Conservation (phyloP, 2,113 vertebrate genomes). For the Pterocles burchelli region DNA sequence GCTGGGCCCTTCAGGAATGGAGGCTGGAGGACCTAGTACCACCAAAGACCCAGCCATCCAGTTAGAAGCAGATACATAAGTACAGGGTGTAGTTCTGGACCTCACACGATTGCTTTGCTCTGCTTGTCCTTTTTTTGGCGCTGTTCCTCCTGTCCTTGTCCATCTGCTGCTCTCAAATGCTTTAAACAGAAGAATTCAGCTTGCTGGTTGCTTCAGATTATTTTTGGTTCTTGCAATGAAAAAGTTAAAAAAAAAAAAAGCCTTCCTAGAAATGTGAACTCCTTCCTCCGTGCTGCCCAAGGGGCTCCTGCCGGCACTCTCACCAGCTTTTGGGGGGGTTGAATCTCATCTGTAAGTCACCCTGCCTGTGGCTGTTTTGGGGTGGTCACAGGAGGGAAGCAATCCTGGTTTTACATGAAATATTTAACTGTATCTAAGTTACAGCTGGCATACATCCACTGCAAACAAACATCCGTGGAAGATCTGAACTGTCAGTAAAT, state of each 20-base stretch:
- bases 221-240: background rate
- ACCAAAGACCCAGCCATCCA: background rate
- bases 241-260: background rate
- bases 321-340: fast-evolving
- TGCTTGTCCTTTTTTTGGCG: background rate
- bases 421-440: slow-evolving; percentile 48
- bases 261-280: background rate
- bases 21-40: background rate
- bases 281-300: background rate
- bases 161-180: background rate
- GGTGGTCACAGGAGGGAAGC: slow-evolving; percentile 5
- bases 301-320: background rate
- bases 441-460: slow-evolving; percentile 35
- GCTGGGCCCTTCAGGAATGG: background rate
- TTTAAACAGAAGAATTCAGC: background rate
- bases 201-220: background rate
- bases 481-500: slow-evolving; percentile 15
- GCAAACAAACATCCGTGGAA: slow-evolving; percentile 43
- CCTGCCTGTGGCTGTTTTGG: slow-evolving; percentile 1
- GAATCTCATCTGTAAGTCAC: background rate
- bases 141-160: background rate
- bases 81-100: background rate
- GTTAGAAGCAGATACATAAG: background rate
- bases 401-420: slow-evolving; percentile 27
- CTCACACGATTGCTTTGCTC: fast-evolving